Evolutionary conservation across 2,888 invertebrate species (phyloP).

Genomic region (Hyppa rectilinea): DNA sequence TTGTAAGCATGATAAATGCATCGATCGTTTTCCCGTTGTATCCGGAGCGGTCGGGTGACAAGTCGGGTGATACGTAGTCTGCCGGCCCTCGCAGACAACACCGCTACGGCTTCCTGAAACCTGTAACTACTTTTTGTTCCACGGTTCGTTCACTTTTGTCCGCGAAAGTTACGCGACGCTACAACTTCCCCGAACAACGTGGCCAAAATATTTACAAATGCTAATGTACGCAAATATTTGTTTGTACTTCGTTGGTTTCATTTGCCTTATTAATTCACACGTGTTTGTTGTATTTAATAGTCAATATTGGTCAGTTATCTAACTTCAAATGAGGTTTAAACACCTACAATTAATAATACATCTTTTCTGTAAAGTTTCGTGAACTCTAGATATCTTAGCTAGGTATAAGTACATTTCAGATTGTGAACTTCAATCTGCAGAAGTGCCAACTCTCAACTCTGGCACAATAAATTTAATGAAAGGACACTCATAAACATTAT

Average conservation of each 20-base stretch:
- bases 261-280: constrained; percentile 38
- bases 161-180: constrained; percentile 59
- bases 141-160: constrained; percentile 78
- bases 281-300: constrained; percentile 8
- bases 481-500: constrained; percentile 64
- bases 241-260: constrained; percentile 35
- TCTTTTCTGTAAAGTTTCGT: constrained; percentile 15
- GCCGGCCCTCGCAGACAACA: constrained; percentile 74
- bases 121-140: constrained; percentile 80
- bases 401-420: constrained; percentile 27
- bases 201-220: constrained; percentile 55
- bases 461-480: constrained; percentile 64
- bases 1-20: constrained; percentile 72
- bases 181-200: constrained; percentile 45
- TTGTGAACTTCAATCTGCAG: constrained; percentile 41
- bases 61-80: constrained; percentile 68
- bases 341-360: not conserved
- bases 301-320: constrained; percentile 16
- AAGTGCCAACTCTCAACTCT: constrained; percentile 57
- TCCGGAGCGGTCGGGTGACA: constrained; percentile 69
- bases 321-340: not conserved
- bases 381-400: not conserved
- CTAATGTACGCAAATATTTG: constrained; percentile 51
- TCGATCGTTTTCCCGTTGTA: constrained; percentile 66
- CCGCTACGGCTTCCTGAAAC: constrained; percentile 86